Base-by-base conservation (phyloP, 2,797 vertebrate species). In the Discoglossus pictus region DNA sequence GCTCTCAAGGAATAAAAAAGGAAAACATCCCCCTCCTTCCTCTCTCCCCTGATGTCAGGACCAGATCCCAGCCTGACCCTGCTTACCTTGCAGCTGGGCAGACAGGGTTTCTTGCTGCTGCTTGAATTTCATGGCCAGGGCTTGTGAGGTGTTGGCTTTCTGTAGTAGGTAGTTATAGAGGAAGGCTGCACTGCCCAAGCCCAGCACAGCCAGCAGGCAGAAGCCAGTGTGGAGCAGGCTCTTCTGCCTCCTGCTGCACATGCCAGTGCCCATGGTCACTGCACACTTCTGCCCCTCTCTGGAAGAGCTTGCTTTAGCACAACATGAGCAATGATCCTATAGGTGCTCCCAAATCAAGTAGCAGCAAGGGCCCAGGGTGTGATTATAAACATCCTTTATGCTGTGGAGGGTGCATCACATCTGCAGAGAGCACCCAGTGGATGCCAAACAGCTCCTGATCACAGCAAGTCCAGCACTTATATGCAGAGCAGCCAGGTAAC, bases 91-190 rank as follows among this genome's bases (percentile, higher is more conserved):
- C 18, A 87, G 81, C 73, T 86, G 86, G 75, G 69, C 85, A 1
- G 84, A 83, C 9, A 88, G 80, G 0, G 82, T 76, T 60, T 88
- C 87, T 47, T 88, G 86, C 77, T 88, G 87, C 76, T 84, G 83
- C 2, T 75, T 82, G 81, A 74, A 76, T 63, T 80, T 84, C 67
- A 70, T 63, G 1, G 84, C 75, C 61, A 82, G 68, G 1, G 46
- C 55, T 10, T 81, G 79, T 0, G 82, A 75, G 5, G 7, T 46
- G 42, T 48, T 68, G 68, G 76, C 73, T 54, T 78, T 80, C 2
- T 79, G 65, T 73, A 79, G 76, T 62, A 83, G 61, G 68, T 81
- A 83, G 15, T 6, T 63, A 70, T 83, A 84, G 3, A 86, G 17
- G 17, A 84, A 76, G 2, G 44, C 52, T 0, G 73, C 83, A 1